Conservation (phyloP, 53 echinoderm and acorn worm species). For the Paracentrotus lividus region DNA sequence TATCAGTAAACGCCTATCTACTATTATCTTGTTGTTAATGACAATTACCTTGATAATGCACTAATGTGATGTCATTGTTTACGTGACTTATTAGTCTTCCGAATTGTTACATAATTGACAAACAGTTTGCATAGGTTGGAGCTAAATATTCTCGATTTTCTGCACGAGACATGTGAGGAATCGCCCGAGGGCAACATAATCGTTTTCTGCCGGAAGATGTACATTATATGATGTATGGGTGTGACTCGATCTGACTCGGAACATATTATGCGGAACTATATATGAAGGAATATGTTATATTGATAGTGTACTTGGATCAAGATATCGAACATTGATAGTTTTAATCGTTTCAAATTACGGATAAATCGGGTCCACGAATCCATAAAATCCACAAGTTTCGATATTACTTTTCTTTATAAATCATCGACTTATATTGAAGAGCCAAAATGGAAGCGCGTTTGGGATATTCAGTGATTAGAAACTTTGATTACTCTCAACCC, state of each 20-base stretch:
- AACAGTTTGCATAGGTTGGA: not conserved
- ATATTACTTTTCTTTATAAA: not conserved
- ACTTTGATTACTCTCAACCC: constrained; percentile 36
- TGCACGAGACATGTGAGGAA: not conserved
- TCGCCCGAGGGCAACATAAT: not conserved
- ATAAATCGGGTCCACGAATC: no score
- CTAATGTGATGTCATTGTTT: not conserved
- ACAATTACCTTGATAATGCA: no score
- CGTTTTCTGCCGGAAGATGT: not conserved
- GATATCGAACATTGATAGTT: no score
- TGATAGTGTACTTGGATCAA: not conserved
- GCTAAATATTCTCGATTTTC: not conserved
- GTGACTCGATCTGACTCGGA: no score
- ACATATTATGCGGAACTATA: not conserved
- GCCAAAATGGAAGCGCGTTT: not conserved
- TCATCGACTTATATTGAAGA: not conserved
- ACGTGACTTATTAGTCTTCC: not conserved
- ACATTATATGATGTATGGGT: no score
- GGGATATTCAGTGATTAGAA: constrained; percentile 31
- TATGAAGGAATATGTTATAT: not conserved
- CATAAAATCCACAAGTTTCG: no score
- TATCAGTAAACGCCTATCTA: no score
- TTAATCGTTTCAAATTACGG: no score
- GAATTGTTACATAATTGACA: not conserved
- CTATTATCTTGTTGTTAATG: no score